A percentile compares a stretch with the other conserved stretches of the same genome.
Conservation (phyloP, 2,888 invertebrate genomes). For the Psylliodes chrysocephalus region DNA sequence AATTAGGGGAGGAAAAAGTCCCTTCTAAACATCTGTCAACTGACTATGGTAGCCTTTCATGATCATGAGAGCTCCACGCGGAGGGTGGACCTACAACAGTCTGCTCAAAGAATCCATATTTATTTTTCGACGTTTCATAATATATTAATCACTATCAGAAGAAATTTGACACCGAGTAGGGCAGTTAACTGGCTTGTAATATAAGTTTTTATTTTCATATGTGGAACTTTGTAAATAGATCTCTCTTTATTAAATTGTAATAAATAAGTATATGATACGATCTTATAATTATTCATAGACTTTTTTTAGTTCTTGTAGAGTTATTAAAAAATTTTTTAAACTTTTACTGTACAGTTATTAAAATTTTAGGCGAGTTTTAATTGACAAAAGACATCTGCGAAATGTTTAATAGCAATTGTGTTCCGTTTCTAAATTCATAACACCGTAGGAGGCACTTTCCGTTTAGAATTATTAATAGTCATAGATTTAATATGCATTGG, state of each 20-base stretch:
- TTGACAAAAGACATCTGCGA: not conserved
- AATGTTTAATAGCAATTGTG: not conserved
- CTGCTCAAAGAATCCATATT: conserved; percentile 29
- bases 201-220: conserved; percentile 15
- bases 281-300: not conserved
- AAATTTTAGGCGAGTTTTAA: not conserved
- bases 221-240: conserved; percentile 2
- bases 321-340: not conserved
- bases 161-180: conserved; percentile 27
- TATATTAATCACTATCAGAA: conserved; percentile 26
- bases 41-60: conserved; percentile 26
- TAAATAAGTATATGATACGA: not conserved
- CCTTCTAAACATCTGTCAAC: conserved; percentile 36
- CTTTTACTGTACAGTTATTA: not conserved
- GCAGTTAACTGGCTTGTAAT: conserved; percentile 17
- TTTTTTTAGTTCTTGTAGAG: not conserved
- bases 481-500: not conserved
- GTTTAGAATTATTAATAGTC: not conserved
- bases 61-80: not conserved
- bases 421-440: not conserved
- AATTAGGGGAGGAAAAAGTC: conserved; percentile 35
- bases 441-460: not conserved
- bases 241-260: not conserved
- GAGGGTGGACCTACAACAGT: conserved; percentile 8
- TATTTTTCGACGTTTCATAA: conserved; percentile 32